Conservation (phyloP, 2,113 vertebrate genomes). For the Periophthalmodon schlosseri region DNA sequence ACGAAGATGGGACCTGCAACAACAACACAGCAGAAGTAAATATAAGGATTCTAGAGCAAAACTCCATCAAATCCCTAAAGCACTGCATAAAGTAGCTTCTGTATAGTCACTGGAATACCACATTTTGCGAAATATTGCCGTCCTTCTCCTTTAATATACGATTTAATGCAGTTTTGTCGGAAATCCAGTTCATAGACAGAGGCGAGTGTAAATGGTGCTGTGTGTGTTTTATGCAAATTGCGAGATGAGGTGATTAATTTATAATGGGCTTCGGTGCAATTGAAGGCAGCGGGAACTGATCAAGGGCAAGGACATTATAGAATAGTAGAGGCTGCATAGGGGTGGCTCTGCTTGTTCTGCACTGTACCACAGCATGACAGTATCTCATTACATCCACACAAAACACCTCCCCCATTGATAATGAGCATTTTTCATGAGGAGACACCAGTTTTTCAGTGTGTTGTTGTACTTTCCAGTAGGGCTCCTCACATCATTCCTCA, state of each 20-base stretch:
- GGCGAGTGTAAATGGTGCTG: constrained; percentile 66
- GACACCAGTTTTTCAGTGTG: constrained; percentile 51
- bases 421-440: constrained; percentile 76
- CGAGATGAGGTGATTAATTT: constrained; percentile 76
- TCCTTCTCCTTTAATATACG: constrained; percentile 65
- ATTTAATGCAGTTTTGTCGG: constrained; percentile 72
- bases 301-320: constrained; percentile 77
- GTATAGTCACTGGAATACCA: constrained; percentile 52
- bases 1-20: constrained; percentile 27
- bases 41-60: neutral
- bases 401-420: constrained; percentile 77
- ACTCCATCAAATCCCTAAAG: constrained; percentile 29
- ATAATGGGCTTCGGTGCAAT: constrained; percentile 74
- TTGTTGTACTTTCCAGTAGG: constrained; percentile 56
- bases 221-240: constrained; percentile 78
- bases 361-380: constrained; percentile 76
- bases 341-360: constrained; percentile 74
- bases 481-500: constrained; percentile 66
- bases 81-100: constrained; percentile 58
- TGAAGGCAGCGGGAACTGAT: constrained; percentile 77
- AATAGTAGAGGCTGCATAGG: constrained; percentile 71
- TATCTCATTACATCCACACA: constrained; percentile 78
- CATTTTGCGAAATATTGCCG: constrained; percentile 59
- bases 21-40: constrained; percentile 5
- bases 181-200: constrained; percentile 69